Evolutionary conservation across 2,113 vertebrate species (phyloP).

Genomic region (Callaeas wilsoni): DNA sequence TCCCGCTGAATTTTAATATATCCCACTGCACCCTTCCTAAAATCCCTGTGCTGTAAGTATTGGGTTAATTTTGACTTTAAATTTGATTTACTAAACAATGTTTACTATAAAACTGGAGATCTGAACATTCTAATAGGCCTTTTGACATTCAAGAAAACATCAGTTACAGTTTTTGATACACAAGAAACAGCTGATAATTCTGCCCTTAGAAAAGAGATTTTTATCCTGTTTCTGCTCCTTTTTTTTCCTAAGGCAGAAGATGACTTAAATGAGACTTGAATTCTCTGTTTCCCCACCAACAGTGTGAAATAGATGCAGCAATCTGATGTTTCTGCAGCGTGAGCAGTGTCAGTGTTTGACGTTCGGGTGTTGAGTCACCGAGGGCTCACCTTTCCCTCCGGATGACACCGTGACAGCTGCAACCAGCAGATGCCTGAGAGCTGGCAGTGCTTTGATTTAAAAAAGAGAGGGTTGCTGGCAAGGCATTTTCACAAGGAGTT

Average conservation of each 20-base stretch:
- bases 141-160: background rate
- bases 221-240: background rate
- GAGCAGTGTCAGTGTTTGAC: background rate
- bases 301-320: background rate
- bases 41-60: background rate
- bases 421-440: slow-evolving; percentile 32
- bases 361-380: background rate
- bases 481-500: slow-evolving; percentile 41
- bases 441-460: background rate
- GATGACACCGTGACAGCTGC: slow-evolving; percentile 50
- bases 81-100: background rate
- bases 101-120: background rate
- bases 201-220: background rate
- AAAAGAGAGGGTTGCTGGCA: slow-evolving; percentile 12
- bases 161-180: background rate
- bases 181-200: background rate
- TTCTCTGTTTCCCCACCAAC: background rate
- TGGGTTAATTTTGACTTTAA: background rate
- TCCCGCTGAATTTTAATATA: background rate
- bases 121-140: background rate
- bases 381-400: slow-evolving; percentile 44
- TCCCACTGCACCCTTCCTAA: background rate
- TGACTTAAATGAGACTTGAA: background rate
- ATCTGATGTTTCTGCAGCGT: background rate
- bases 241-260: background rate